phyloP scores from a whole-genome alignment of 2,888 invertebrate genomes.

The Cremastinae sp. region DNA sequence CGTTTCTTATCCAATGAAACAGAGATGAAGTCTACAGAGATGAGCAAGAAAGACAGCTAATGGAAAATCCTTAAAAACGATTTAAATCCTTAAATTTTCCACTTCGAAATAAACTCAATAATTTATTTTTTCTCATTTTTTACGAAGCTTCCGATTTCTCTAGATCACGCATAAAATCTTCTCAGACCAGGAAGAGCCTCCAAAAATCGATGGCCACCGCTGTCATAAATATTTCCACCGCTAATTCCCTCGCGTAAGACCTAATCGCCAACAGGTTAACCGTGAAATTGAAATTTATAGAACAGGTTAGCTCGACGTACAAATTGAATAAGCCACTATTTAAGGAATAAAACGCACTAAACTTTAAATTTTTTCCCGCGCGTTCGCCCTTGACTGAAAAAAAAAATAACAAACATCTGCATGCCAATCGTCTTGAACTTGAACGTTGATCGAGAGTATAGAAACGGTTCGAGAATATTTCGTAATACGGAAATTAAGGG shows the following conservation, averaged over 20 bases:
- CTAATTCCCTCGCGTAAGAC: not conserved
- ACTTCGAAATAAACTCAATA: no score
- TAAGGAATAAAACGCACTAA: not conserved
- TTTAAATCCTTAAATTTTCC: no score
- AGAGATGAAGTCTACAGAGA: not conserved
- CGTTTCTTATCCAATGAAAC: not conserved
- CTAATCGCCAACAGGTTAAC: not conserved
- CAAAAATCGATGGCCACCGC: slow-evolving; percentile 40
- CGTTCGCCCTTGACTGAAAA: not conserved
- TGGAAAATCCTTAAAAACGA: no score
- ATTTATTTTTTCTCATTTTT: no score
- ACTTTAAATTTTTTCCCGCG: not conserved
- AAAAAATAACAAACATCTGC: not conserved
- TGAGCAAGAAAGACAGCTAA: not conserved
- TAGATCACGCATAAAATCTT: slow-evolving; percentile 27
- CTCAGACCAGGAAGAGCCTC: slow-evolving; percentile 50
- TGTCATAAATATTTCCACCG: slow-evolving; percentile 8
- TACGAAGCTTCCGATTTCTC: slow-evolving; percentile 16
- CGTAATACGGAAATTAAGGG: slow-evolving; percentile 1
- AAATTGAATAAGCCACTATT: not conserved
- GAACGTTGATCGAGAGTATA: slow-evolving; percentile 7
- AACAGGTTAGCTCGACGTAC: not conserved
- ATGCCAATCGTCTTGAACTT: slow-evolving; percentile 31
- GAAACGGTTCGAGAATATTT: not conserved
- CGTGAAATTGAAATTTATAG: not conserved